Evolutionary conservation across 2,888 invertebrate genomes (phyloP), one percentile per base, ranked within the genome.

Genomic region (Augiades crinisus): DNA sequence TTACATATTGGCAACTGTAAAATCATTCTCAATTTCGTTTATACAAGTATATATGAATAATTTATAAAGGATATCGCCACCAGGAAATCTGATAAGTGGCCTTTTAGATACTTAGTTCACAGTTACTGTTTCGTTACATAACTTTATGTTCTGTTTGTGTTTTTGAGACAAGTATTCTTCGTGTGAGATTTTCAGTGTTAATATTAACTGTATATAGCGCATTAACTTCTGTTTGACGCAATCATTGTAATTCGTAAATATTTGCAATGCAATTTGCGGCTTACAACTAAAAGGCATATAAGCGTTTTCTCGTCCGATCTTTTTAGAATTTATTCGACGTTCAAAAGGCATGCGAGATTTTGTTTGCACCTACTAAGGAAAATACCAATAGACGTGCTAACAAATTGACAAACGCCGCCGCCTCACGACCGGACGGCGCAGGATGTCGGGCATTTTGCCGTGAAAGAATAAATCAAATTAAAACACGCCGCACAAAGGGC

Each of bases 381-480:
- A 78, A 81, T 72, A 78, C 78, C 75, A 78, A 82, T 75, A 78
- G 78, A 80, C 62, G 78, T 81, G 81, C 80, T 81, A 85, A 85
- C 82, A 83, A 83, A 85, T 78, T 72, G 68, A 82, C 84, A 86
- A 86, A 84, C 78, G 76, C 70, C 60, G 72, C 81, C 81, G 78
- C 72, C 67, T 63, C 64, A 60, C 61, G 60, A 60, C 62, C 62
- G 61, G 63, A 63, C 68, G 65, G 72, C 72, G 69, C 79, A 81
- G 82, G 83, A 85, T 81, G 86, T 82, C 77, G 77, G 76, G 66
- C 72, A 73, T 80, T 79, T 76, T 80, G 82, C 78, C 80, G 71
- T 81, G 75, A 75, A 80, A 75, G 78, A 86, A 89, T 86, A 89
- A 88, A 86, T 86, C 85, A 89, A 87, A 87, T 87, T 85, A 84